Base-by-base conservation (phyloP, 2,888 invertebrate genomes). In the Steinernema scapterisci region DNA sequence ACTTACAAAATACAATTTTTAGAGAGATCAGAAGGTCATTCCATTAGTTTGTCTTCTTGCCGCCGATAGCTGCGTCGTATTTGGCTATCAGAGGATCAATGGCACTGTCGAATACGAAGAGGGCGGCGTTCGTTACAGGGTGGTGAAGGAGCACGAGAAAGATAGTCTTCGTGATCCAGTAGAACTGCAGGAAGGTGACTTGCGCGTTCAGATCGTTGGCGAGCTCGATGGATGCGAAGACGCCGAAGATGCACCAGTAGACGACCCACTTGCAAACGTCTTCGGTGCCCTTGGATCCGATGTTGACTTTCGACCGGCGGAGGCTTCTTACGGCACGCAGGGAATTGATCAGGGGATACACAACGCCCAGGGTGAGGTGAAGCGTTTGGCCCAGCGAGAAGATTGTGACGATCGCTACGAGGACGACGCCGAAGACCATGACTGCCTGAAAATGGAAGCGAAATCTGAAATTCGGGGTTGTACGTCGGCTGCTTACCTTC, bases 191-290 rank as follows among this genome's bases (percentile, higher is more conserved):
- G 52, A 72, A 45, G 38, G 27, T 31, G 38, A 16, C 3, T 5
- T 27, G 2, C 75, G 73, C 71, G 31, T 75, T 70, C 0, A 38
- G 11, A 6, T 76, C 77, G 70, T 80, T 77, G 52, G 74, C 76
- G 71, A 79, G 73, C 71, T 81, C 81, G 44, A 78, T 52, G 27
- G 81, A 63, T 7, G 77, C 56, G 71, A 81, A 80, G 38, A 71
- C 44, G 52, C 79, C 80, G 44, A 82, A 80, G 71, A 79, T 75
- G 71, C 71, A 76, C 79, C 80, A 79, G 70, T 80, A 79, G 45
- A 75, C 38, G 63, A 63, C 25, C 63, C 63, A 63, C n/a, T 63
- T 63, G 63, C 63, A 63, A 7, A 63, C 63, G 31, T 63, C 63
- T 5, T 63, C 63, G 31, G 63, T 31, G 31, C 63, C 27, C 27